These are phyloP conservation scores for Microplitis mediator DNA, from an alignment of 1,140 invertebrate species.

Conservation along the genomic window DNA sequence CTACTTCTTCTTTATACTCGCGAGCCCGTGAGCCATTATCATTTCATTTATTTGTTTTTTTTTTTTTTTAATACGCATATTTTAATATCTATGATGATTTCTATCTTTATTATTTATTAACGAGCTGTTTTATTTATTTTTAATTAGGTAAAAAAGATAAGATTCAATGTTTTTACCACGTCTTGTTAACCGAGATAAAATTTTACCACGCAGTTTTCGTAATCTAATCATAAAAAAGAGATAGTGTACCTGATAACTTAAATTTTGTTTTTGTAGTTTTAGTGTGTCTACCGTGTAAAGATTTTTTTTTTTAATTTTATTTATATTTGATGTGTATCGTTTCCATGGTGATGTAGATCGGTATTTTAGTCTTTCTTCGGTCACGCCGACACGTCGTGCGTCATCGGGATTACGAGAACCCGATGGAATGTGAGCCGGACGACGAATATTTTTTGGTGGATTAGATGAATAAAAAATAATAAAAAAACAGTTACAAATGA, in stretches of 20 bases:
- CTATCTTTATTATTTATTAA: background rate
- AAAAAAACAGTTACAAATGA: background rate
- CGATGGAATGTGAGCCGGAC: slow-evolving; percentile 15
- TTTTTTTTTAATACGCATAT: background rate
- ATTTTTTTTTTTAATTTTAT: no score
- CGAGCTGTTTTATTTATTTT: background rate
- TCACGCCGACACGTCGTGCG: slow-evolving; percentile 36
- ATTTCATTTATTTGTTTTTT: slow-evolving; percentile 21
- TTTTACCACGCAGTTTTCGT: no score
- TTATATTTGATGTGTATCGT: background rate
- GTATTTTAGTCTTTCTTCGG: slow-evolving; percentile 44
- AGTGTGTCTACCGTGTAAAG: no score
- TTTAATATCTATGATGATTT: background rate
- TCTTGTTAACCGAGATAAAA: no score
- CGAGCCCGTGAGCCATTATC: background rate
- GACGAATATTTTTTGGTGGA: background rate
- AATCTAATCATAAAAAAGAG: no score
- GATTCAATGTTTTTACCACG: background rate
- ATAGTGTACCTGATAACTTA: no score
- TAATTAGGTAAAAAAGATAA: no score
- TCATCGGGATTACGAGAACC: slow-evolving; percentile 47
- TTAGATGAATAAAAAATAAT: background rate
- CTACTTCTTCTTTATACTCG: slow-evolving; percentile 15
- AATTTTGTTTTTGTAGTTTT: no score
- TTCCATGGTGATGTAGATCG: slow-evolving; percentile 19